Conservation (phyloP, 1,140 invertebrate species). For the Hyphantria cunea region DNA sequence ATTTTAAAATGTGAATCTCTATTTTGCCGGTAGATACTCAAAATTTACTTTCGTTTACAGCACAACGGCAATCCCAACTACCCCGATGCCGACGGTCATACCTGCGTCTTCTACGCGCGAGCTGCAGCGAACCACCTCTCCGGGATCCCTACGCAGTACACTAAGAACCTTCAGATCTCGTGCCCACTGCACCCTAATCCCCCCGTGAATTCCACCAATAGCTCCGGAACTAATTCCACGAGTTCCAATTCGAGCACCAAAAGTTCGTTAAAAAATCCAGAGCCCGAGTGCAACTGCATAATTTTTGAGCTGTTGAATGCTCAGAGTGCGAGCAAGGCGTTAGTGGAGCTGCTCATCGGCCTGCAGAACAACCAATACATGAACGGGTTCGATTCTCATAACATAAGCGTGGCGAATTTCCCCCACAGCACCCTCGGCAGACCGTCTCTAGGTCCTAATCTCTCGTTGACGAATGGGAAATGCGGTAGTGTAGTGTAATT, state of each 20-base stretch:
- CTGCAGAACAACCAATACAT: slow-evolving; percentile 75
- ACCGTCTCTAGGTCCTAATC: slow-evolving; percentile 49
- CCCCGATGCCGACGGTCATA: slow-evolving; percentile 74
- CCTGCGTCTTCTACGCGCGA: slow-evolving; percentile 77
- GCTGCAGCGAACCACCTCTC: slow-evolving; percentile 75
- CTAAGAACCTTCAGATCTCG: slow-evolving; percentile 67
- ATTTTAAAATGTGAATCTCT: no score
- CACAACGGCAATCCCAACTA: slow-evolving; percentile 81
- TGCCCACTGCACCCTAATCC: slow-evolving; percentile 71
- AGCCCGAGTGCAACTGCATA: slow-evolving; percentile 74
- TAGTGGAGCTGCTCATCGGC: slow-evolving; percentile 72
- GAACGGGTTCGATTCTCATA: slow-evolving; percentile 53
- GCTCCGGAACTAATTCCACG: slow-evolving; percentile 59
- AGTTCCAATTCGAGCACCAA: slow-evolving; percentile 64
- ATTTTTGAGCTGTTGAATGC: slow-evolving; percentile 74
- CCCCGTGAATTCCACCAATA: slow-evolving; percentile 41
- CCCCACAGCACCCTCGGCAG: slow-evolving; percentile 50
- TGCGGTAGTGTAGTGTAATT: slow-evolving; percentile 72
- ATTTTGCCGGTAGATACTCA: no score
- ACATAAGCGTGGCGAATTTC: slow-evolving; percentile 31
- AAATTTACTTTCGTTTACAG: slow-evolving; percentile 47
- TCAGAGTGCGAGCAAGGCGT: slow-evolving; percentile 69
- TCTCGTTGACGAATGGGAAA: slow-evolving; percentile 70
- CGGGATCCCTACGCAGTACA: slow-evolving; percentile 68
- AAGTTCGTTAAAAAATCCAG: slow-evolving; percentile 56